A percentile compares a stretch with the other conserved stretches of the same genome.
These are phyloP conservation scores for Matsumyia berberina DNA, from an alignment of 2,888 invertebrate species.

Conservation along the genomic window DNA sequence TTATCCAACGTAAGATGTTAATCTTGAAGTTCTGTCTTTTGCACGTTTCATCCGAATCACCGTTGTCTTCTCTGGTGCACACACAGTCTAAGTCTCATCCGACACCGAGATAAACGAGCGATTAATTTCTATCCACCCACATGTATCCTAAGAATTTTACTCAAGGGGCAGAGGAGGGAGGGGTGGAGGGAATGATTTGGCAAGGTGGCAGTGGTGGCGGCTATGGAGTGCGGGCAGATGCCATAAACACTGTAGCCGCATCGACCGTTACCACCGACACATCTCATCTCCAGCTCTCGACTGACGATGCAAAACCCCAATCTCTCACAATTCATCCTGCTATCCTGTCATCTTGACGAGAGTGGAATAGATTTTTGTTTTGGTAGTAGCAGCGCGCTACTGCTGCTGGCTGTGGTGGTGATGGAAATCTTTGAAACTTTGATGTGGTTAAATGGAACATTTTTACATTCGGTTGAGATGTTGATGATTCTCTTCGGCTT, in stretches of 20 bases:
- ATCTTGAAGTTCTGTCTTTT: slow-evolving; percentile 75
- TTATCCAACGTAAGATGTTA: slow-evolving; percentile 76
- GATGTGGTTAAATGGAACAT: slow-evolving; percentile 72
- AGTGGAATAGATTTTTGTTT: slow-evolving; percentile 67
- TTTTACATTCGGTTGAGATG: slow-evolving; percentile 46
- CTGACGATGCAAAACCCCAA: slow-evolving; percentile 73
- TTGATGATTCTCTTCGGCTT: slow-evolving; percentile 18
- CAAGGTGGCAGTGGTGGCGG: slow-evolving; percentile 38
- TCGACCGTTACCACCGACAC: slow-evolving; percentile 72
- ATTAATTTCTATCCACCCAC: slow-evolving; percentile 74
- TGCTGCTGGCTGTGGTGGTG: slow-evolving; percentile 27
- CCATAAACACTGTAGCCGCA: slow-evolving; percentile 75
- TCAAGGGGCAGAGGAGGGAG: background rate
- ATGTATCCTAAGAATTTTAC: slow-evolving; percentile 58
- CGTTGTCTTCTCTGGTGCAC: slow-evolving; percentile 53
- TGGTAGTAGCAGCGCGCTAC: slow-evolving; percentile 21
- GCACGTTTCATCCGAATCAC: slow-evolving; percentile 75
- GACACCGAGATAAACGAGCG: slow-evolving; percentile 72
- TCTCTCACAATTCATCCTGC: slow-evolving; percentile 69
- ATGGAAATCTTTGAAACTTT: slow-evolving; percentile 73
- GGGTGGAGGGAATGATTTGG: slow-evolving; percentile 44
- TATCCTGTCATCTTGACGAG: slow-evolving; percentile 74
- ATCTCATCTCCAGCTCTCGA: slow-evolving; percentile 60
- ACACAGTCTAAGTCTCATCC: slow-evolving; percentile 38
- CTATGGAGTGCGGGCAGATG: slow-evolving; percentile 68